Percentiles rank a stretch among this genome's conserved stretches.
Evolutionary conservation across 1,140 invertebrate genomes (phyloP).

Genomic region (Zelostemma sp.): DNA sequence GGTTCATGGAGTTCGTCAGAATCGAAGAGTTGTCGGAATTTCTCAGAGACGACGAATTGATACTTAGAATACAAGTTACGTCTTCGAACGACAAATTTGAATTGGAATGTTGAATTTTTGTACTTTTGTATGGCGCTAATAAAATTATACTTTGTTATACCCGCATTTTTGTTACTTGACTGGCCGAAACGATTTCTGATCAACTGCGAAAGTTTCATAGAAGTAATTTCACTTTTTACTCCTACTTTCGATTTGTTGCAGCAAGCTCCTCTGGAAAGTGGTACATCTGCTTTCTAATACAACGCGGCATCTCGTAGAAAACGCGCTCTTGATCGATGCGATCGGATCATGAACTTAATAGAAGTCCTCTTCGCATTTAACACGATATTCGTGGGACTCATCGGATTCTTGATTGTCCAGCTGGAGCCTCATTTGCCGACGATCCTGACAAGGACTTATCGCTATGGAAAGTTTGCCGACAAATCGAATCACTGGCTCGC

Average conservation of each 20-base stretch:
- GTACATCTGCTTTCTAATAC: too few relatives aligned
- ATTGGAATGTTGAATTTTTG: background rate
- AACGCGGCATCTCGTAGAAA: too few relatives aligned
- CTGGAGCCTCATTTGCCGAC: constrained; percentile 75
- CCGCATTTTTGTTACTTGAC: too few relatives aligned
- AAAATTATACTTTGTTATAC: too few relatives aligned
- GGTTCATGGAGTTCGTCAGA: constrained; percentile 81
- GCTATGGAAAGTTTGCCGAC: constrained; percentile 78
- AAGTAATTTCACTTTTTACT: too few relatives aligned
- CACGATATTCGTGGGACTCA: constrained; percentile 67
- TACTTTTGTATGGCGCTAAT: background rate
- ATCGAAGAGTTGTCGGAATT: constrained; percentile 77
- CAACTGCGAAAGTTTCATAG: too few relatives aligned
- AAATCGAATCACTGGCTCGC: constrained; percentile 69
- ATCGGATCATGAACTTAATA: constrained; percentile 68
- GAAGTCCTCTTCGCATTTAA: constrained; percentile 72
- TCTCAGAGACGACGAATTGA: constrained; percentile 74
- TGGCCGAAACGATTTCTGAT: too few relatives aligned
- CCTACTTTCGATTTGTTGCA: too few relatives aligned
- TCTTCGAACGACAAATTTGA: constrained; percentile 5
- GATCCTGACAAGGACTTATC: constrained; percentile 73
- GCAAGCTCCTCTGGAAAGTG: too few relatives aligned
- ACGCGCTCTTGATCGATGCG: too few relatives aligned
- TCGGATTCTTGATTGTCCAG: constrained; percentile 73
- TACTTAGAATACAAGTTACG: constrained; percentile 75